phyloP scores from a whole-genome alignment of 2,113 vertebrate species.

The Neolamprologus sp. region DNA sequence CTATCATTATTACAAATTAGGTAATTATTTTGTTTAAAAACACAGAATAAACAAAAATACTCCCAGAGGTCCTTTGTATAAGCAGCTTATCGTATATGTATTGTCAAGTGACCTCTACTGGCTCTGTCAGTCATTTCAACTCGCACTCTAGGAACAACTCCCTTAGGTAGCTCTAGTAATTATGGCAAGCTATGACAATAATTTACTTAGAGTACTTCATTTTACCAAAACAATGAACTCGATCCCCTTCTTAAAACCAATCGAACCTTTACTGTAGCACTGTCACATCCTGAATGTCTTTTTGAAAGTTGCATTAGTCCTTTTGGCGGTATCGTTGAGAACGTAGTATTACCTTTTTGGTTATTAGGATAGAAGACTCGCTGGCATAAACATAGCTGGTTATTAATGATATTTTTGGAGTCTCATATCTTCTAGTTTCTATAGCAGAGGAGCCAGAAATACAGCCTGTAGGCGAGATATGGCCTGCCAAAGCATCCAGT shows the following conservation, averaged over 20 bases:
- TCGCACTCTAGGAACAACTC: neutral
- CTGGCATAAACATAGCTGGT: neutral
- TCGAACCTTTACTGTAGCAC: neutral
- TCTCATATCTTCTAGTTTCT: neutral
- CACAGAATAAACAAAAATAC: neutral
- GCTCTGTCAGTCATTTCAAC: neutral
- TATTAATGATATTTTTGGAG: neutral
- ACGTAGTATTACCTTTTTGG: neutral
- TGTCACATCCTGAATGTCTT: neutral
- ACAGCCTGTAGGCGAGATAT: neutral
- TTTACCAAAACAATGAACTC: neutral
- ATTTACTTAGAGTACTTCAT: neutral
- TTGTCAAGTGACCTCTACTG: neutral
- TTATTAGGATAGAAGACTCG: neutral
- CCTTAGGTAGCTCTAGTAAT: neutral
- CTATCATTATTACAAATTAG: neutral
- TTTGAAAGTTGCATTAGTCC: neutral
- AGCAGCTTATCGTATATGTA: neutral
- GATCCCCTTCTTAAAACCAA: rapidly evolving
- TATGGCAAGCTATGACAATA: neutral
- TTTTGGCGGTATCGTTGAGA: rapidly evolving
- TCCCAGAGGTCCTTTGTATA: neutral
- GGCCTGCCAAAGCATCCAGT: neutral
- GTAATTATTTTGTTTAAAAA: neutral
- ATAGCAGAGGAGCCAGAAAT: neutral